Evolutionary conservation across 1,140 invertebrate species (phyloP).

Genomic region (Temnothorax curvispinosus): DNA sequence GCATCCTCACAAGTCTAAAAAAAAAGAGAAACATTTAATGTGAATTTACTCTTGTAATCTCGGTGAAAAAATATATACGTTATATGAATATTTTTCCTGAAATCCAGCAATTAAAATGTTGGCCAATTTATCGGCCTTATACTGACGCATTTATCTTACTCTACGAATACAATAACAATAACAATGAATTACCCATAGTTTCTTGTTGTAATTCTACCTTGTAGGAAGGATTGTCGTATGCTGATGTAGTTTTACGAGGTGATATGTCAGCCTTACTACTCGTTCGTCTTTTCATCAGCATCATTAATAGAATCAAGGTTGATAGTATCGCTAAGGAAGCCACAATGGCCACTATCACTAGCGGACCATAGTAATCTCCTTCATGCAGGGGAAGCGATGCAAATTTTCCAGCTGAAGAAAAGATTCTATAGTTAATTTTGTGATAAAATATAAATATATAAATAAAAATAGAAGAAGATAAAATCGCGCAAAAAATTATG

Average conservation of each 20-base stretch:
- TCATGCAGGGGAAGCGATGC: slow-evolving; percentile 86
- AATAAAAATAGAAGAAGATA: not conserved
- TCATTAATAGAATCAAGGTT: slow-evolving; percentile 91
- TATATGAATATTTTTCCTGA: not conserved
- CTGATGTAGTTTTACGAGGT: slow-evolving; percentile 91
- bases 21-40: slow-evolving; percentile 42
- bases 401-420: slow-evolving; percentile 87
- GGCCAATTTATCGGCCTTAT: not conserved
- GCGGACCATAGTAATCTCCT: slow-evolving; percentile 93
- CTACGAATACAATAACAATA: slow-evolving; percentile 75
- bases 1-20: slow-evolving; percentile 83
- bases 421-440: not conserved
- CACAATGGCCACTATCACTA: slow-evolving; percentile 94
- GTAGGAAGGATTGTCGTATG: slow-evolving; percentile 97
- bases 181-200: slow-evolving; percentile 91
- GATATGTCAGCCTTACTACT: slow-evolving; percentile 88
- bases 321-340: slow-evolving; percentile 93
- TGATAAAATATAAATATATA: not conserved
- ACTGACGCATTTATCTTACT: not conserved
- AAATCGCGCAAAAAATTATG: not conserved
- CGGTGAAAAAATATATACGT: not conserved
- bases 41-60: not conserved
- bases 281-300: slow-evolving; percentile 91
- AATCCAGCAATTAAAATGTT: not conserved
- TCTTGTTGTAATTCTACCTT: slow-evolving; percentile 97